phyloP scores from a whole-genome alignment of 92 coral and sea anemone genomes.

The Diadumene lineata region DNA sequence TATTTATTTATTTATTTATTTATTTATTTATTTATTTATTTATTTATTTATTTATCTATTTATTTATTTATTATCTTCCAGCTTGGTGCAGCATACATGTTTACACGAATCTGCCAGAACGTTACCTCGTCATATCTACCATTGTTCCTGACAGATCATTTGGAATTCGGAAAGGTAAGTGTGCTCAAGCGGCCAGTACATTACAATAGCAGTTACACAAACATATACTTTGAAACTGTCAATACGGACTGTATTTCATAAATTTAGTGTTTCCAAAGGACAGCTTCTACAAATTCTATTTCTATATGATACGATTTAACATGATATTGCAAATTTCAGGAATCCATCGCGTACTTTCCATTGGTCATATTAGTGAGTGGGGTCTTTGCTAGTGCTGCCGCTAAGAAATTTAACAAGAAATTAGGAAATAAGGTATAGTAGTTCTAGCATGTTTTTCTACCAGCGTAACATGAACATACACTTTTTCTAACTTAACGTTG shows the following conservation, averaged over 20 bases:
- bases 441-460: no score
- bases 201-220: no score
- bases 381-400: conserved; percentile 67
- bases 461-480: no score
- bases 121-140: conserved; percentile 61
- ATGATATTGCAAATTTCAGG: conserved; percentile 1
- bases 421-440: conserved; percentile 79
- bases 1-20: no score
- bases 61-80: conserved; percentile 21
- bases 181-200: no score
- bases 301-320: no score
- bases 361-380: conserved; percentile 71
- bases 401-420: conserved; percentile 64
- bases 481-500: background rate
- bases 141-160: conserved; percentile 67
- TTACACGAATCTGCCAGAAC: conserved; percentile 50
- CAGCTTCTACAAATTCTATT: no score
- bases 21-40: no score
- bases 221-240: no score
- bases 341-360: conserved; percentile 81
- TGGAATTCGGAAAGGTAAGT: conserved; percentile 68
- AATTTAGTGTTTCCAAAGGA: no score
- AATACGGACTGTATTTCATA: no score
- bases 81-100: conserved; percentile 72
- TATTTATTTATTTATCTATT: no score